Conservation (phyloP, 2,113 vertebrate genomes). For the Gymnocephalus cernua region DNA sequence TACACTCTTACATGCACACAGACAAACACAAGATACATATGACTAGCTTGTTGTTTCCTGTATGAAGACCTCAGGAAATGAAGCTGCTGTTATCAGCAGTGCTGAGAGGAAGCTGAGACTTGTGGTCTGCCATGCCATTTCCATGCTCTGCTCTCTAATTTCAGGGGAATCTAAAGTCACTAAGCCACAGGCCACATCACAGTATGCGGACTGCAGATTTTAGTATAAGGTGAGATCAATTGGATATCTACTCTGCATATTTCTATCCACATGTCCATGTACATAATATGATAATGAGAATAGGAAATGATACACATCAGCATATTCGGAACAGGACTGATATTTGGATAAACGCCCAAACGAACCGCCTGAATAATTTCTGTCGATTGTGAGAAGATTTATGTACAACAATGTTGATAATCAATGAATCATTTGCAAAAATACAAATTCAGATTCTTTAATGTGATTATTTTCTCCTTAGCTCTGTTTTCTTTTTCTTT, state of each 20-base stretch:
- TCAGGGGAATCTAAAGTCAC: constrained; percentile 57
- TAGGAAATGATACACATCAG: background rate
- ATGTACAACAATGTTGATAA: background rate
- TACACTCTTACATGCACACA: background rate
- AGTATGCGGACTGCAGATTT: constrained; percentile 1
- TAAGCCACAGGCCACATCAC: constrained; percentile 49
- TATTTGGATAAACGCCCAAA: too few species aligned
- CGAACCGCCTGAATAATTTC: background rate
- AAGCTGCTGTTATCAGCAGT: constrained; percentile 40
- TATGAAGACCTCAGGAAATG: constrained; percentile 37
- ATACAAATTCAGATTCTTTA: background rate
- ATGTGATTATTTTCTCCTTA: background rate
- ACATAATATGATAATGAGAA: background rate
- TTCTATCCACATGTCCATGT: background rate
- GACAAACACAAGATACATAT: background rate
- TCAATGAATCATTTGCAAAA: background rate
- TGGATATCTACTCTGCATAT: background rate
- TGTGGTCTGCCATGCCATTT: constrained; percentile 30
- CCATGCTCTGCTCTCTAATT: constrained; percentile 1
- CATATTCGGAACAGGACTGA: background rate
- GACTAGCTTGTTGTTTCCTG: constrained; percentile 28
- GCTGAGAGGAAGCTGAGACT: constrained; percentile 40
- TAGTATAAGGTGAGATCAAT: background rate
- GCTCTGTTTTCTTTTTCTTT: background rate
- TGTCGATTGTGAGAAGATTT: background rate